Percentiles rank a stretch among this genome's conserved stretches.
Evolutionary conservation across 2,888 invertebrate genomes (phyloP).

Genomic region (Nomada ferruginata): DNA sequence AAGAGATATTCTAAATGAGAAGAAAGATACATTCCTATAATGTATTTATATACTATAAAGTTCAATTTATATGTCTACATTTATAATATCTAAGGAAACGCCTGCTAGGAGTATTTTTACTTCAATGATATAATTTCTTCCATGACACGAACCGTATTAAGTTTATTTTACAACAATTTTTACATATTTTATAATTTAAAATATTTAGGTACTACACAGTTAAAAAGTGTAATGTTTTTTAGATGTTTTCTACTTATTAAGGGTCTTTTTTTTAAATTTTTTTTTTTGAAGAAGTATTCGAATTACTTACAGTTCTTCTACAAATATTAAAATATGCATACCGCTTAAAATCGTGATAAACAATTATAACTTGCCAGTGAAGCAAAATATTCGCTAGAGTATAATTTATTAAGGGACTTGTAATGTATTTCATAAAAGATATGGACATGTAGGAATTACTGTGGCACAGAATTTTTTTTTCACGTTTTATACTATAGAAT

Average conservation of each 20-base stretch:
- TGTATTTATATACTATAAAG: conserved; percentile 24
- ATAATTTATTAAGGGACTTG: conserved; percentile 7
- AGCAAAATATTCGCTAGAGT: conserved; percentile 10
- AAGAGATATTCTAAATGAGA: conserved; percentile 24
- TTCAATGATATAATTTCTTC: conserved; percentile 37
- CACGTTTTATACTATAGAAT: background rate
- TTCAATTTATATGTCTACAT: conserved; percentile 28
- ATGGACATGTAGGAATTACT: background rate
- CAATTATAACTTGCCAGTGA: background rate
- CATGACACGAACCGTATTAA: conserved; percentile 31
- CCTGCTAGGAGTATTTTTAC: conserved; percentile 21
- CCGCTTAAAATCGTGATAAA: conserved; percentile 29
- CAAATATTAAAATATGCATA: conserved; percentile 21
- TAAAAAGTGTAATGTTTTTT: conserved; percentile 24
- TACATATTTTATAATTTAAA: conserved; percentile 7
- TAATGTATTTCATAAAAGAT: conserved; percentile 1
- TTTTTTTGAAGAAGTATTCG: conserved; percentile 10
- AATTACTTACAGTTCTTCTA: conserved; percentile 29
- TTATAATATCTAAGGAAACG: conserved; percentile 14
- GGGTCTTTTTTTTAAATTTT: background rate
- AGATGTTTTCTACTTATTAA: conserved; percentile 13
- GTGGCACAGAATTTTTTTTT: background rate
- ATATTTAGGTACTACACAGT: conserved; percentile 22
- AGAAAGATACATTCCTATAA: conserved; percentile 47
- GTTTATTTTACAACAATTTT: conserved; percentile 13